Evolutionary conservation across 1,140 invertebrate species (phyloP).

Genomic region (Propsilocerus akamusi): DNA sequence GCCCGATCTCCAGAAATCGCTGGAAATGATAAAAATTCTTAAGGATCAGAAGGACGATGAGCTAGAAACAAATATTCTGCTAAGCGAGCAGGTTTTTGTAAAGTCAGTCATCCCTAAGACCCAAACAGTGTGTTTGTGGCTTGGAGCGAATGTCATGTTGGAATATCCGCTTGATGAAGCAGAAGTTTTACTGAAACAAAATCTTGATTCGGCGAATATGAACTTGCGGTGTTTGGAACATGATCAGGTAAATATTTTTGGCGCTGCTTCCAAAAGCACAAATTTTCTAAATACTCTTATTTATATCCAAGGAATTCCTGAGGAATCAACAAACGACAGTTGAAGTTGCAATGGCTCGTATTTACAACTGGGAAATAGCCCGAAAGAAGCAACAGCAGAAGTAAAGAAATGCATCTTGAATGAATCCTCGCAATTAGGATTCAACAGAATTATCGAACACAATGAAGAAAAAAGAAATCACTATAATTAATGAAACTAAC

Average conservation of each 20-base stretch:
- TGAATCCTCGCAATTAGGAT: no score
- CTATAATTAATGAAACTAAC: no score
- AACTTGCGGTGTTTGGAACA: slow-evolving; percentile 72
- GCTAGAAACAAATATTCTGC: slow-evolving; percentile 76
- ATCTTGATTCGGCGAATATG: slow-evolving; percentile 70
- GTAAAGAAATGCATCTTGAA: no score
- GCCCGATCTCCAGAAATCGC: slow-evolving; percentile 76
- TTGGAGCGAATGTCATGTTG: slow-evolving; percentile 97
- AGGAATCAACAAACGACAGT: slow-evolving; percentile 95
- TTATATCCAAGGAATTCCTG: slow-evolving; percentile 14
- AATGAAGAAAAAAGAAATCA: no score
- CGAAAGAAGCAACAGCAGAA: neutral
- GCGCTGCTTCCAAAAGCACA: slow-evolving; percentile 17
- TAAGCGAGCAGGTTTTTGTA: slow-evolving; percentile 91
- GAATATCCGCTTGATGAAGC: slow-evolving; percentile 92
- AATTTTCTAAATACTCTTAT: neutral
- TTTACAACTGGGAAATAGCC: slow-evolving; percentile 85
- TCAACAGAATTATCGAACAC: no score
- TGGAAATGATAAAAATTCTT: slow-evolving; percentile 84
- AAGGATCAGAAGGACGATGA: slow-evolving; percentile 58
- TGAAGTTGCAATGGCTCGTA: slow-evolving; percentile 94
- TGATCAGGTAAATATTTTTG: slow-evolving; percentile 72
- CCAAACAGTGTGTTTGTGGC: slow-evolving; percentile 90
- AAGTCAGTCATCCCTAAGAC: slow-evolving; percentile 78
- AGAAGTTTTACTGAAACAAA: slow-evolving; percentile 66